phyloP scores from a whole-genome alignment of 2,888 invertebrate genomes.

The Rhorus exstirpatorius region DNA sequence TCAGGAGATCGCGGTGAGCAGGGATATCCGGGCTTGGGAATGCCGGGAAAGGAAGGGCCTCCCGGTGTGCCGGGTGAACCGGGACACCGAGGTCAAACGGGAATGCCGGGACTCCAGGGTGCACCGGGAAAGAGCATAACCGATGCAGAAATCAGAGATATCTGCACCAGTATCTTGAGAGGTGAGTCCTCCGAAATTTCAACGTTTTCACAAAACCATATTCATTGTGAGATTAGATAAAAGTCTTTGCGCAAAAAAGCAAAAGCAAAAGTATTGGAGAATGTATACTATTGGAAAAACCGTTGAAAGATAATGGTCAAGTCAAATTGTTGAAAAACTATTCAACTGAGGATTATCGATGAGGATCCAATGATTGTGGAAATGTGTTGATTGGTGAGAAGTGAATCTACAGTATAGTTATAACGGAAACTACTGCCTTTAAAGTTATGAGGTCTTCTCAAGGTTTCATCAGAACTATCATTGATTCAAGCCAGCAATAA shows the following conservation, averaged over 20 bases:
- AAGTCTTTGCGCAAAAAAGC: neutral
- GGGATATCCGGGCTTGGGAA: slow-evolving; percentile 86
- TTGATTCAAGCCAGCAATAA: too few species aligned
- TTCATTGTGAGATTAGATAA: neutral
- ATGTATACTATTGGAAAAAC: too few species aligned
- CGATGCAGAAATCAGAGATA: slow-evolving; percentile 92
- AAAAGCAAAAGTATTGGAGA: too few species aligned
- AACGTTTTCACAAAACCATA: neutral
- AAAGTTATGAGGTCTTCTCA: too few species aligned
- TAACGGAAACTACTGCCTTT: too few species aligned
- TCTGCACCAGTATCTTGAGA: slow-evolving; percentile 93
- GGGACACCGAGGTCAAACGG: slow-evolving; percentile 88
- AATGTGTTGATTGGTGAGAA: too few species aligned
- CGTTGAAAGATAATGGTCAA: too few species aligned
- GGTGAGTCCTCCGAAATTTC: slow-evolving; percentile 87
- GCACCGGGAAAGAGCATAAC: slow-evolving; percentile 88
- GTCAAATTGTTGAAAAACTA: too few species aligned
- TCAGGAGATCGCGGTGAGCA: slow-evolving; percentile 78
- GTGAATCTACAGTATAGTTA: too few species aligned
- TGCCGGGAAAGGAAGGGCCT: slow-evolving; percentile 88
- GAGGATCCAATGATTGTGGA: too few species aligned
- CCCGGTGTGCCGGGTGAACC: slow-evolving; percentile 88
- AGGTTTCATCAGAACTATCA: too few species aligned
- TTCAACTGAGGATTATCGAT: too few species aligned
- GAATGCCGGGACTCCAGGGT: slow-evolving; percentile 89